Conservation (phyloP, 2,797 vertebrate genomes). For the Momotus momota region DNA sequence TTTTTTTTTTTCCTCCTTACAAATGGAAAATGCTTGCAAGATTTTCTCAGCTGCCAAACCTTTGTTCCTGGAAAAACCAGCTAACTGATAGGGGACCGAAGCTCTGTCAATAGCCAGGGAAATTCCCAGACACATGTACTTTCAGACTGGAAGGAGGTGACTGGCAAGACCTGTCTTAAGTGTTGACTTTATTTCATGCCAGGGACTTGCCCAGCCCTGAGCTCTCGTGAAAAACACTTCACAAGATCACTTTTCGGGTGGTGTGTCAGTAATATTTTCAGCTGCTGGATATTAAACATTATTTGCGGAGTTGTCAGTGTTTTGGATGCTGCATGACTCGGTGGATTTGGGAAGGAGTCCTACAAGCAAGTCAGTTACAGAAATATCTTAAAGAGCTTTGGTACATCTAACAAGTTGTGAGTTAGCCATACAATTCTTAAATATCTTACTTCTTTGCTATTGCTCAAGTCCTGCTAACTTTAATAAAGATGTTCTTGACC, state of each 20-base stretch:
- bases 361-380: neutral
- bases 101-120: neutral
- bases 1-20: neutral
- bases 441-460: neutral
- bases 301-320: neutral
- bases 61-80: conserved; percentile 6
- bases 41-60: conserved; percentile 2
- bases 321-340: conserved; percentile 21
- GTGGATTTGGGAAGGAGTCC: neutral
- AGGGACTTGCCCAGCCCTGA: neutral
- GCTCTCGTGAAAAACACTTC: conserved; percentile 9
- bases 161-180: neutral
- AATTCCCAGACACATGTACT: neutral
- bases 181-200: neutral
- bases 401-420: neutral
- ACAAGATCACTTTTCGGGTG: conserved; percentile 23
- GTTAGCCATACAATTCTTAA: neutral
- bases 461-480: neutral
- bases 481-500: neutral
- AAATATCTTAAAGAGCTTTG: neutral
- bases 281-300: conserved; percentile 35
- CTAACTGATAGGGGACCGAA: neutral
- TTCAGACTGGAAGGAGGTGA: neutral
- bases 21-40: conserved; percentile 45
- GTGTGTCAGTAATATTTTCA: conserved; percentile 2